Base-by-base conservation (phyloP, 2,113 vertebrate species). In the Trematomus loennbergii region DNA sequence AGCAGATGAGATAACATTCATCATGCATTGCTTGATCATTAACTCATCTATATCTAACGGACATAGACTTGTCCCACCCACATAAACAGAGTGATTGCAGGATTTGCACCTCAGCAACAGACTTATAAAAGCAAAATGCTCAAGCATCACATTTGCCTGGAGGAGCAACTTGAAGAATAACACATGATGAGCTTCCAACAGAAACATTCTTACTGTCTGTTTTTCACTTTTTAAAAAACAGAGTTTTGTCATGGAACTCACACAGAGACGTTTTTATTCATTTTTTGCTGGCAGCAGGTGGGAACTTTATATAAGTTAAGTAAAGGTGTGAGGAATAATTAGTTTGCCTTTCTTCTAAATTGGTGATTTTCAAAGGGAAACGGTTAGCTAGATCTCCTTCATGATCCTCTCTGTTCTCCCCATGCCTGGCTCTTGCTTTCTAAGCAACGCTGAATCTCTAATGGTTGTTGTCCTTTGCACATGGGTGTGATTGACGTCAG, bases 401-500 rank as follows among this genome's bases (percentile, higher is more conserved):
- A 46, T 40, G 25, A 40, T 52, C 50, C n/a, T 64, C 46, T 50
- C 40, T 13, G 2, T 55, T 77, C 68, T 67, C 54, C 33, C 63
- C 40, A 5, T 45, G n/a, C 43, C 49, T 46, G 54, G 18, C 57
- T 72, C 74, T 70, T 60, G 58, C 72, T 70, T 29, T 65, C 68
- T 70, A 9, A 75, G 80, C 87, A 59, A 46, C 77, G 64, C 81
- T 66, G 66, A 84, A 79, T 86, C 62, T 89, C 84, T 94, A 92
- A 93, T 92, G 85, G 81, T 87, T 81, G 77, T 88, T 90, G 79
- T 75, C 87, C 77, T 86, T 92, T 71, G 74, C 89, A 92, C 87
- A 79, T 64, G 5, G 10, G 78, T 88, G 89, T 87, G 75, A 88
- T 89, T 93, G 88, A 94, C 91, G 88, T 95, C 92, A 94, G 72